Conservation (phyloP, 1,140 invertebrate species). For the Whitmania pigra region DNA sequence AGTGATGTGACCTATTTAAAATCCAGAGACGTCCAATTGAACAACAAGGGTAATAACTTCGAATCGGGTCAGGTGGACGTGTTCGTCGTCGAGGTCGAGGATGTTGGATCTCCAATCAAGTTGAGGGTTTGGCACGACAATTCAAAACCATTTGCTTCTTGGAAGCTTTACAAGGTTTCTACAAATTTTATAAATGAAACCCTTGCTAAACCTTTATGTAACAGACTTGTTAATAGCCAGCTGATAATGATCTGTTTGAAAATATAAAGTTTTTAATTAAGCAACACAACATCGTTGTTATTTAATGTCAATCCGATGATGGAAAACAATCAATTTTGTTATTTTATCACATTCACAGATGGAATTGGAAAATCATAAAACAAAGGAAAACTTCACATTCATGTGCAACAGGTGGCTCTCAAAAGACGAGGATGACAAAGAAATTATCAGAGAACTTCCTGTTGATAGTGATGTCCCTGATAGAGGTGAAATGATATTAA, state of each 20-base stretch:
- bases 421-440: slow-evolving; percentile 38
- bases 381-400: slow-evolving; percentile 37
- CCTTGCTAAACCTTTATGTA: background rate
- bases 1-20: slow-evolving; percentile 26
- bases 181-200: background rate
- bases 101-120: slow-evolving; percentile 40
- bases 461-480: slow-evolving; percentile 25
- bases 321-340: background rate
- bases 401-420: slow-evolving; percentile 40
- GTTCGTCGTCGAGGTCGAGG: slow-evolving; percentile 35
- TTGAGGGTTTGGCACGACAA: slow-evolving; percentile 41
- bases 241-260: background rate
- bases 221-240: background rate
- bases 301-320: too few relatives aligned
- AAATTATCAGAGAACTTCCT: slow-evolving; percentile 39
- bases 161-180: slow-evolving; percentile 39
- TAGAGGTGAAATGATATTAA: too few relatives aligned
- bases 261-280: background rate
- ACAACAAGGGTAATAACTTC: slow-evolving; percentile 38
- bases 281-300: background rate
- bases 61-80: slow-evolving; percentile 37
- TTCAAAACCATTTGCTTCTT: slow-evolving; percentile 33
- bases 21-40: slow-evolving; percentile 36
- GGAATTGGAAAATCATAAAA: slow-evolving; percentile 37
- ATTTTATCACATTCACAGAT: slow-evolving; percentile 29